A percentile compares a stretch with the other conserved stretches of the same genome.
phyloP scores from a whole-genome alignment of 2,113 vertebrate species.

The Cnemophilus loriae region DNA sequence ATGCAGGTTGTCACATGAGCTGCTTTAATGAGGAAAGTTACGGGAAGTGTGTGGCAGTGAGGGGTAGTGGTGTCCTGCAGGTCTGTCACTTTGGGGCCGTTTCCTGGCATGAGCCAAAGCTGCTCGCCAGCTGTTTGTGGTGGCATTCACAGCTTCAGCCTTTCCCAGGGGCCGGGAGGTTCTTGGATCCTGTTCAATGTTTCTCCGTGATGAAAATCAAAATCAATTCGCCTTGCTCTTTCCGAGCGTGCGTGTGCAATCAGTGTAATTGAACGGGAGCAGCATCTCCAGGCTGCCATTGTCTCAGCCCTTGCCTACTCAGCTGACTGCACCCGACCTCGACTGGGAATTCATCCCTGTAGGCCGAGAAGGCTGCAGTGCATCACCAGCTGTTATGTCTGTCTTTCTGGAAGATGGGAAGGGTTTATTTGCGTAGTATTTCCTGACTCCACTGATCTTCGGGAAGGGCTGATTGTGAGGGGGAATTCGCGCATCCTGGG shows the following conservation, averaged over 20 bases:
- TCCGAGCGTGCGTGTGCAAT: not conserved
- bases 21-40: not conserved
- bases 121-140: not conserved
- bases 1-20: not conserved
- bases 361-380: not conserved
- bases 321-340: not conserved
- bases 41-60: accelerated
- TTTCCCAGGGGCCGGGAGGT: not conserved
- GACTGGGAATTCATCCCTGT: not conserved
- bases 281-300: not conserved
- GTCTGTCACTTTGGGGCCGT: not conserved
- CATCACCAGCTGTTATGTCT: not conserved
- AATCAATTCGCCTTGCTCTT: not conserved
- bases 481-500: accelerated
- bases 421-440: not conserved
- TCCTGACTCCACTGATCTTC: not conserved
- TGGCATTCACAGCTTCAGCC: not conserved
- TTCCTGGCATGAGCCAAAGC: not conserved
- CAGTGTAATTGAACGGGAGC: not conserved
- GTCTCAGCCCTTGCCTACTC: not conserved
- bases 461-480: not conserved
- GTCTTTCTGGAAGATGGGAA: not conserved
- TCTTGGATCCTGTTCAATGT: not conserved
- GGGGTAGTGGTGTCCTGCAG: not conserved
- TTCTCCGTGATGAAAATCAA: not conserved